Base-by-base conservation (phyloP, 2,797 vertebrate genomes). In the Galago senegalensis region DNA sequence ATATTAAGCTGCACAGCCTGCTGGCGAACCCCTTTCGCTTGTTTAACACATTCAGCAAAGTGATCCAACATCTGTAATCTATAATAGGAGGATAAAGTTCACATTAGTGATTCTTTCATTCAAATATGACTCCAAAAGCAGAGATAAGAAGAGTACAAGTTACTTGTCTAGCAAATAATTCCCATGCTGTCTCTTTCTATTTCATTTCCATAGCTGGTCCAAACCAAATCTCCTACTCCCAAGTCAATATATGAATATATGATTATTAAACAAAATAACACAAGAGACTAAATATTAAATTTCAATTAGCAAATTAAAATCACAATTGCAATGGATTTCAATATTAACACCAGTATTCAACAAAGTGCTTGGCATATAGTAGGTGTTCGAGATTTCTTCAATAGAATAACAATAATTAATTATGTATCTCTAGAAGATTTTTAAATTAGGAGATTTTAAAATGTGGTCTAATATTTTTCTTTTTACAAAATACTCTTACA, bases 41-140 rank as follows among this genome's bases (percentile, higher is more conserved):
- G 99, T 97, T 99, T 99, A 95, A 99, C 99, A 97, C 99, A 99
- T 98, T 99, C 99, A 21, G 99, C 99, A 99, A 99, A 99, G 98
- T 99, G 99, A 98, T 99, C 99, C 96, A 99, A 98, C 99, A 99
- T 99, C 97, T 99, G 99, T 89, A 99, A 98, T 96, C 99, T 99
- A 93, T 70, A 98, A 92, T 31, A 96, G 92, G 14, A 91, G 46
- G 88, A 96, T 91, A 43, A 95, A 94, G 7, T 56, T 77, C 20
- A 58, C 29, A 92, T 79, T 91, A 89, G 96, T 40, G 27, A 80
- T 7, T 92, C 3, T 88, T 73, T 43, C 86, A 96, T 89, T 84
- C 94, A 97, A 85, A 76, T 81, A 86, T 13, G 49, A 23, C 56
- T 85, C 61, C 93, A 89, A 96, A 97, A 40, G 87, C 5, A 93